Percentiles rank a stretch among this genome's conserved stretches.
These are phyloP conservation scores for Apis laboriosa DNA, from an alignment of 1,140 invertebrate species.

Conservation along the genomic window DNA sequence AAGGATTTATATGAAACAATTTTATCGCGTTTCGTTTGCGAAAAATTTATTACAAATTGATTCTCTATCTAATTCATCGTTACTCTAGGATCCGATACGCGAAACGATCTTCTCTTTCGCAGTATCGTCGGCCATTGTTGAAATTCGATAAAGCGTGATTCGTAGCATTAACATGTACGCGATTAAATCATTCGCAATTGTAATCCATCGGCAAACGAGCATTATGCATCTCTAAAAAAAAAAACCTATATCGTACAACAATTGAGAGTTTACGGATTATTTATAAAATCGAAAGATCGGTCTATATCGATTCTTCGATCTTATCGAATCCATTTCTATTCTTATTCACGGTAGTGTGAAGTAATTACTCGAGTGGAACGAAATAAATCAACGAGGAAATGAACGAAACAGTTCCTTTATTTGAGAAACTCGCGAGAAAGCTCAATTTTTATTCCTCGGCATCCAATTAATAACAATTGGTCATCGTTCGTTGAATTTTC, in stretches of 20 bases:
- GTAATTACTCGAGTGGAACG: background rate
- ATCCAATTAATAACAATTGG: background rate
- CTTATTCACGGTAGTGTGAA: background rate
- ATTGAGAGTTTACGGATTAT: background rate
- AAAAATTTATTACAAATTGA: background rate
- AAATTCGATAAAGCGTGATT: conserved; percentile 22
- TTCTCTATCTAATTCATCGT: background rate
- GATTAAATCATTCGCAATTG: conserved; percentile 3
- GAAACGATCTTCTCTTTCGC: background rate
- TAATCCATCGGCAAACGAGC: conserved; percentile 2
- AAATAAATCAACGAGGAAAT: background rate
- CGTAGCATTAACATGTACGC: conserved; percentile 9
- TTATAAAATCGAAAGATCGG: too few species aligned
- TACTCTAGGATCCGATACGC: background rate
- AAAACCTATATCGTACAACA: background rate
- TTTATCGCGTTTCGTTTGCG: background rate
- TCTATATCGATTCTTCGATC: background rate
- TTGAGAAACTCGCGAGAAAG: background rate
- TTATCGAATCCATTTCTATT: background rate
- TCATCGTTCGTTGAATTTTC: background rate
- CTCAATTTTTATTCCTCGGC: background rate
- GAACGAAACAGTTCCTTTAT: background rate
- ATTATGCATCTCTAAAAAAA: background rate
- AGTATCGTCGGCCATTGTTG: background rate
- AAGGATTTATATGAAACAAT: background rate